phyloP scores from a whole-genome alignment of 2,888 invertebrate genomes.

The Aradus depressus region DNA sequence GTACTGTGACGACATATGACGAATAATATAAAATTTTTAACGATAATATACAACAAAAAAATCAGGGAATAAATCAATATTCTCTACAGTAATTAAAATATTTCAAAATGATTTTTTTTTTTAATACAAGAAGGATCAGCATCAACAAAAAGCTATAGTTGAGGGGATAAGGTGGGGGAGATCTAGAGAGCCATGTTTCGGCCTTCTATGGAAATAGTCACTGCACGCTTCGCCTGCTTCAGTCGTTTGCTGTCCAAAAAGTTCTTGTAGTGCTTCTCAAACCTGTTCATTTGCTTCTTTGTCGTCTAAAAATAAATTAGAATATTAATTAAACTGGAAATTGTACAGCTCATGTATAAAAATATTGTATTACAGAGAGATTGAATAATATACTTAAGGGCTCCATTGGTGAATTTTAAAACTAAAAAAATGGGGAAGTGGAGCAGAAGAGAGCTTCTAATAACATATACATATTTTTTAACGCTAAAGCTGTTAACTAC shows the following conservation, averaged over 20 bases:
- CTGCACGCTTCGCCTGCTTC: constrained; percentile 65
- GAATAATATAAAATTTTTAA: too few species aligned
- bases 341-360: not conserved
- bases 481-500: too few species aligned
- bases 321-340: not conserved
- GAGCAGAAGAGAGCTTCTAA: too few species aligned
- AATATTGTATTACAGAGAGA: not conserved
- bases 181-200: constrained; percentile 83
- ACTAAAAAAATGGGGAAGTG: not conserved
- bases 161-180: constrained; percentile 35
- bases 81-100: not conserved
- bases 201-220: constrained; percentile 92
- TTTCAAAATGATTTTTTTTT: not conserved
- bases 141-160: not conserved
- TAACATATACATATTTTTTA: too few species aligned
- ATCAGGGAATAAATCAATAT: too few species aligned
- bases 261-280: constrained; percentile 85
- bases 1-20: too few species aligned
- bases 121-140: too few species aligned
- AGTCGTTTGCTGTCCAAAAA: constrained; percentile 75
- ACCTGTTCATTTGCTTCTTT: constrained; percentile 77
- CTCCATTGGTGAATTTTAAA: not conserved
- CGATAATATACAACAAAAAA: too few species aligned
- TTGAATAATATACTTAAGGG: not conserved
- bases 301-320: constrained; percentile 43